These are phyloP conservation scores for Drosophila neutralis DNA, from an alignment of 2,888 invertebrate genomes.

Conservation along the genomic window DNA sequence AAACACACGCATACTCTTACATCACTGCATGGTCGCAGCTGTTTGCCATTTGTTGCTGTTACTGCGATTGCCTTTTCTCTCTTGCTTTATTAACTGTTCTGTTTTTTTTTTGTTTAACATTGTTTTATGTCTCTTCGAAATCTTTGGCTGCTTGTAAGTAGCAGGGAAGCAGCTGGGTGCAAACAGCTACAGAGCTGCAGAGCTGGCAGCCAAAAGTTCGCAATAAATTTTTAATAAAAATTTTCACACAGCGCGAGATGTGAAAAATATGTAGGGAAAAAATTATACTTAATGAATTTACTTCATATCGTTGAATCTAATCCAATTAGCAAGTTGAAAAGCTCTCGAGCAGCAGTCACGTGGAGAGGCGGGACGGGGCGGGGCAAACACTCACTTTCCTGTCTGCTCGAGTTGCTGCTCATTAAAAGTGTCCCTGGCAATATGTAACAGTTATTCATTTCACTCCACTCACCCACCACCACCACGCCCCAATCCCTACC, in stretches of 20 bases:
- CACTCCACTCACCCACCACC: slow-evolving; percentile 6
- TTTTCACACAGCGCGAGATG: slow-evolving; percentile 48
- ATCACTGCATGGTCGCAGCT: slow-evolving; percentile 57
- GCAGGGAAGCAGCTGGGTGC: slow-evolving; percentile 18
- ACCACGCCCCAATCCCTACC: not conserved
- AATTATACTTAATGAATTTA: slow-evolving; percentile 58
- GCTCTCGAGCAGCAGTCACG: slow-evolving; percentile 24
- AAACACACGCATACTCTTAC: slow-evolving; percentile 1
- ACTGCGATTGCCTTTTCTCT: slow-evolving; percentile 40
- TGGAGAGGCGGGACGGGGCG: not conserved
- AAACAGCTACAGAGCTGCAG: not conserved
- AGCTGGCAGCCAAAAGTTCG: slow-evolving; percentile 42
- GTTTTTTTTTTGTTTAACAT: slow-evolving; percentile 6
- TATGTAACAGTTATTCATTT: slow-evolving; percentile 56
- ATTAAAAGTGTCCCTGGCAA: slow-evolving; percentile 69
- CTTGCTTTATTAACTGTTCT: slow-evolving; percentile 57
- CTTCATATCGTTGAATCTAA: slow-evolving; percentile 72
- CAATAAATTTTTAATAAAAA: slow-evolving; percentile 72
- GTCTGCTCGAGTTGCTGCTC: slow-evolving; percentile 56
- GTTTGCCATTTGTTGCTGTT: slow-evolving; percentile 60
- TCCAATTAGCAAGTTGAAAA: slow-evolving; percentile 78
- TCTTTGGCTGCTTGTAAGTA: slow-evolving; percentile 67
- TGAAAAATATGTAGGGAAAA: not conserved
- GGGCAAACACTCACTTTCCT: slow-evolving; percentile 19
- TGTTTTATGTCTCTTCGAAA: slow-evolving; percentile 67